Conservation (phyloP, 1,140 invertebrate genomes). For the Brachionus calyciflorus region DNA sequence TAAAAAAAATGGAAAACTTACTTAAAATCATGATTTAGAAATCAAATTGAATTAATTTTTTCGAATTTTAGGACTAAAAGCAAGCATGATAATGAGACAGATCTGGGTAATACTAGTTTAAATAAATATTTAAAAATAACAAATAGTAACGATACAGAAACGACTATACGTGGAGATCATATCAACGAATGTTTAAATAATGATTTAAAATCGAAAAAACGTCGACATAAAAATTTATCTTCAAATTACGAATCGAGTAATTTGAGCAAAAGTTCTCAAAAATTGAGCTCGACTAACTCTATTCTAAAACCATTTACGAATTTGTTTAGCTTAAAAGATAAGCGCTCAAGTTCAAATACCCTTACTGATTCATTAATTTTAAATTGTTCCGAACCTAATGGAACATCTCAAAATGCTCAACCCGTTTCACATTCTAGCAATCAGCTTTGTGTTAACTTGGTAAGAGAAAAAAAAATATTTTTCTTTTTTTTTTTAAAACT, state of each 20-base stretch:
- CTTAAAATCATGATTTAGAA: too few species aligned
- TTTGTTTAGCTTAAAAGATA: conserved; percentile 31
- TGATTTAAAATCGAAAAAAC: too few species aligned
- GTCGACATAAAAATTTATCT: too few species aligned
- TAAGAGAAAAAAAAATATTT: neutral
- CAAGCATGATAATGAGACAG: neutral
- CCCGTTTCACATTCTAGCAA: neutral
- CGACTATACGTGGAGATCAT: neutral
- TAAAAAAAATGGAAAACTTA: too few species aligned
- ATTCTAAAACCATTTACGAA: neutral
- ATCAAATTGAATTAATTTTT: neutral
- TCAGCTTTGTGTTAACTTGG: neutral
- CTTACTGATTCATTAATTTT: neutral
- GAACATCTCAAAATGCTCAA: neutral
- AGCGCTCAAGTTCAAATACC: neutral
- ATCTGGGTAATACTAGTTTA: neutral
- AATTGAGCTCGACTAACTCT: neutral
- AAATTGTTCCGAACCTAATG: neutral
- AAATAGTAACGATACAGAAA: conserved; percentile 5
- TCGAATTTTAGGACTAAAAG: neutral
- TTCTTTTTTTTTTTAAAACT: too few species aligned
- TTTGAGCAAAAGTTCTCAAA: neutral
- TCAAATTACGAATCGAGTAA: too few species aligned
- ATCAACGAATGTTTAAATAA: neutral
- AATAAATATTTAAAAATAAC: conserved; percentile 16